Percentiles rank a stretch among this genome's conserved stretches.
phyloP scores from a whole-genome alignment of 1,140 invertebrate genomes.

The Nasonia longicornis region DNA sequence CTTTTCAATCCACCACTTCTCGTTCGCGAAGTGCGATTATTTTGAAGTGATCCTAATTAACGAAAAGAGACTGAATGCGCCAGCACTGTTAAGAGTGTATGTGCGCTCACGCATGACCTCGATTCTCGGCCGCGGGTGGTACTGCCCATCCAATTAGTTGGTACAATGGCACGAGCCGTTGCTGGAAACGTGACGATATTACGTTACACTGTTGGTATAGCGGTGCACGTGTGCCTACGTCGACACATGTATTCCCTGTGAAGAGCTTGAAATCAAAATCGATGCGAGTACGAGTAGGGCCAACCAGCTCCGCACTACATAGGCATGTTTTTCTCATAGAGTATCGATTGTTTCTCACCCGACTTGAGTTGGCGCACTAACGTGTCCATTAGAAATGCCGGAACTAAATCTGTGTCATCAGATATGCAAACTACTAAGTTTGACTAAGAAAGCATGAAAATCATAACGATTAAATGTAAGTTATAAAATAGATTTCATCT shows the following conservation, averaged over 20 bases:
- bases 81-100: background rate
- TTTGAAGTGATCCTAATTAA: background rate
- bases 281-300: background rate
- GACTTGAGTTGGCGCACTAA: too few species aligned
- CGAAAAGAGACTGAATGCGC: background rate
- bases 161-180: conserved; percentile 3
- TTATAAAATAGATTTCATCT: too few species aligned
- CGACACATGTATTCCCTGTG: background rate
- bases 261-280: background rate
- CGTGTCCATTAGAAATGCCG: too few species aligned
- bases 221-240: background rate
- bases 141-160: conserved; percentile 3
- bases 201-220: background rate
- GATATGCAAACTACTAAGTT: too few species aligned
- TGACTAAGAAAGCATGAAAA: too few species aligned
- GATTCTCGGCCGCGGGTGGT: background rate
- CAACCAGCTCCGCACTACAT: too few species aligned
- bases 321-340: too few species aligned
- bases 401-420: too few species aligned
- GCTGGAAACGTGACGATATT: conserved; percentile 10
- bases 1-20: background rate
- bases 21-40: background rate
- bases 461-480: too few species aligned
- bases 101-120: background rate
- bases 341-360: too few species aligned